Evolutionary conservation across 2,888 invertebrate species (phyloP).

Genomic region (Drosophila cognata): DNA sequence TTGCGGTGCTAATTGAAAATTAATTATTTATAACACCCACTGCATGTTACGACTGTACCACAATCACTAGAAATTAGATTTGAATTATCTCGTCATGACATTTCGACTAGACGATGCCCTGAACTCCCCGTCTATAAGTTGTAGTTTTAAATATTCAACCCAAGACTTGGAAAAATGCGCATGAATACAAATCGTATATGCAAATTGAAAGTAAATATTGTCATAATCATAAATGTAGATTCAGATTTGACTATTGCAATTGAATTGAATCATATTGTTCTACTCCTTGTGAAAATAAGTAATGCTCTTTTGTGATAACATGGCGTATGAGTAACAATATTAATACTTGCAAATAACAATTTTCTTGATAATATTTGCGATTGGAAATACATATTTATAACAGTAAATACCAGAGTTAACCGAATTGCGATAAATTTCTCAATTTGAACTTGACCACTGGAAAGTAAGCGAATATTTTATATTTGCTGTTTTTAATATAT

Average conservation of each 20-base stretch:
- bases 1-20: constrained; percentile 42
- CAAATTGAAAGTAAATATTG: not conserved
- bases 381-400: not conserved
- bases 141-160: not conserved
- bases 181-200: not conserved
- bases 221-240: not conserved
- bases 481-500: constrained; percentile 16
- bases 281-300: no score
- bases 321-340: not conserved
- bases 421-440: not conserved
- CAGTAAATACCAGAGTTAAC: not conserved
- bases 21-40: constrained; percentile 15
- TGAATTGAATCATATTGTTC: no score
- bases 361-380: not conserved
- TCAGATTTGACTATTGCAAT: not conserved
- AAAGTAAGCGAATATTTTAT: constrained; percentile 2
- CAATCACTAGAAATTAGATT: not conserved
- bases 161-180: not conserved
- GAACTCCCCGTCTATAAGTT: not conserved
- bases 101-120: not conserved
- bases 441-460: not conserved
- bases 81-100: not conserved
- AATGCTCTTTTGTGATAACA: not conserved
- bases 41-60: not conserved
- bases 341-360: not conserved